Base-by-base conservation (phyloP, 2,888 invertebrate genomes). In the Rhingia campestris region DNA sequence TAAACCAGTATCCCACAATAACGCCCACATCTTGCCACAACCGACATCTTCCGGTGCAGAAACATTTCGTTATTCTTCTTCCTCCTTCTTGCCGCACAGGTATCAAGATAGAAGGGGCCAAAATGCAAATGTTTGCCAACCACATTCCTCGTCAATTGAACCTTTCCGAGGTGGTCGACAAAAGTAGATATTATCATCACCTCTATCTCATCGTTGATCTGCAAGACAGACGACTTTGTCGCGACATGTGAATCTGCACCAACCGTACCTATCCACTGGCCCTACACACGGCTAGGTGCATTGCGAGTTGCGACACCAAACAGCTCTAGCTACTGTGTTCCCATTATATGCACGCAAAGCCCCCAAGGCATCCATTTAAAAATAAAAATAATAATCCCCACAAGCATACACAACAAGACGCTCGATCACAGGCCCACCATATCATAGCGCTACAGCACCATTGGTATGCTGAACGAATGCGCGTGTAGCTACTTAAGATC, bases 381-480 rank as follows among this genome's bases (percentile, higher is more conserved):
- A 14, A 47, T 54, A 10, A 47, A 72, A 69, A 61, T 22, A 35
- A 54, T 35, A 66, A 35, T 53, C 59, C 79, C 66, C 43, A 58
- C 59, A 53, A 41, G 43, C 30, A 56, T 33, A 22, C 49, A 45
- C 45, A 58, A n/a, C n/a, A 33, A 12, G 43, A 22, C 12, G 12
- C 12, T 12, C 43, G n/a, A 45, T 5, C 43, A 5, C 49, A 49
- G 9, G 7, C 47, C 47, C 7, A 47, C 14, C 22, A 22, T 47
- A 59, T 59, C 41, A 58, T 33, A 49, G 14, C 43, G n/a, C n/a
- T 12, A n/a, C 64, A 64, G 47, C 72, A 61, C 66, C 59, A 72
- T 81, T 67, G 81, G 81, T 76, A 72, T 81, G 76, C 66, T n/a
- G 53, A 37, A 56, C 72, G 45, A 76, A 67, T 77, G 72, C 81